Percentiles rank a stretch among this genome's conserved stretches.
Evolutionary conservation across 2,797 vertebrate species (phyloP).

Genomic region (Enteromius trimaculatus): DNA sequence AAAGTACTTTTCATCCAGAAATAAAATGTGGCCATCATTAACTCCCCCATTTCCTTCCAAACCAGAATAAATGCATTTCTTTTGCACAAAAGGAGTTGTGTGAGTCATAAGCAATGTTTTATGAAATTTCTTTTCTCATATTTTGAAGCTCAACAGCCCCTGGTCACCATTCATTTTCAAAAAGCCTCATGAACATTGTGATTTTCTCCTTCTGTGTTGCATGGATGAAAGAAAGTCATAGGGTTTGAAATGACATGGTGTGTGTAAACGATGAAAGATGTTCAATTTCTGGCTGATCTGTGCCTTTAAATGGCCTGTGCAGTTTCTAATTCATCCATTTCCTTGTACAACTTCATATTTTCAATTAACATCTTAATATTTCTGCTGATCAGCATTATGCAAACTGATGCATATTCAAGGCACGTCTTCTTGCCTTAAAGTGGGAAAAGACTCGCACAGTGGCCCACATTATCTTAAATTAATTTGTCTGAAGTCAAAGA

Average conservation of each 20-base stretch:
- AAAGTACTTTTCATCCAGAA: neutral
- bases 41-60: neutral
- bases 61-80: neutral
- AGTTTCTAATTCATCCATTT: neutral
- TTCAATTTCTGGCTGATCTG: neutral
- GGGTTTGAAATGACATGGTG: neutral
- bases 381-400: conserved; percentile 20
- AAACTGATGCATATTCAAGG: conserved; percentile 7
- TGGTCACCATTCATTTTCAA: neutral
- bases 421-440: conserved; percentile 7
- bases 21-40: neutral
- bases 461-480: conserved; percentile 18
- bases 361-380: conserved; percentile 14
- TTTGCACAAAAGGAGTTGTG: neutral
- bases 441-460: neutral
- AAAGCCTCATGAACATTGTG: neutral
- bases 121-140: neutral
- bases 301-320: neutral
- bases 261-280: neutral
- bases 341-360: neutral
- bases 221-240: neutral
- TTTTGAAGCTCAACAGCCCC: neutral
- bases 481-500: conserved; percentile 33
- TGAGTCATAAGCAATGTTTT: conserved; percentile 13
- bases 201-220: neutral